phyloP scores from a whole-genome alignment of 2,113 vertebrate species.

The Atrichornis clamosus region DNA sequence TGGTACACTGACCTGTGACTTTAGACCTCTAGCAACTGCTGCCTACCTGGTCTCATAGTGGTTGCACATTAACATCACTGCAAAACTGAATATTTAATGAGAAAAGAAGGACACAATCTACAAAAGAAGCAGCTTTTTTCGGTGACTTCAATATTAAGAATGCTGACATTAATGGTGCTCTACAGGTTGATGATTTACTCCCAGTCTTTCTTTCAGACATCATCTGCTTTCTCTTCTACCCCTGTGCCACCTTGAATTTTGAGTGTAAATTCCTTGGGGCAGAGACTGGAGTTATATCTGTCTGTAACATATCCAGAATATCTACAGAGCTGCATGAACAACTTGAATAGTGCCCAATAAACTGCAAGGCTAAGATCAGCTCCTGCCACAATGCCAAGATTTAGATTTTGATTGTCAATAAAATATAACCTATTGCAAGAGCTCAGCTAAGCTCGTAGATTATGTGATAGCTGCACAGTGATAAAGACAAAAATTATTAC shows the following conservation, averaged over 20 bases:
- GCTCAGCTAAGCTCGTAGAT: not conserved
- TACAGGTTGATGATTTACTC: not conserved
- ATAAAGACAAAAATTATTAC: conserved; percentile 23
- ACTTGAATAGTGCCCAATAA: conserved; percentile 16
- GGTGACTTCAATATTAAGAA: not conserved
- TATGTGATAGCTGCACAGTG: not conserved
- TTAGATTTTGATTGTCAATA: not conserved
- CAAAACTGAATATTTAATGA: not conserved
- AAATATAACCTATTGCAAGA: conserved; percentile 20
- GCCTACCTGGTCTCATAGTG: not conserved
- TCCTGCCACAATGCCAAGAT: not conserved
- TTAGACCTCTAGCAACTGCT: conserved; percentile 31
- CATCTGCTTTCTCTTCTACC: not conserved
- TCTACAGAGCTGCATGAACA: not conserved
- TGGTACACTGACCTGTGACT: not conserved
- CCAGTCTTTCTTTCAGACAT: not conserved
- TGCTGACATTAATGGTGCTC: not conserved
- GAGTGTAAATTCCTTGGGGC: not conserved
- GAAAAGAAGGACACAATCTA: not conserved
- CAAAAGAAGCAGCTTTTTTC: not conserved
- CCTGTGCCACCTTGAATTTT: not conserved
- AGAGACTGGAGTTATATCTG: not conserved
- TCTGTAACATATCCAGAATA: not conserved
- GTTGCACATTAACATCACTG: not conserved
- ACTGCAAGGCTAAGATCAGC: not conserved